Evolutionary conservation across 2,888 invertebrate genomes (phyloP).

Genomic region (Hymenopus coronatus): DNA sequence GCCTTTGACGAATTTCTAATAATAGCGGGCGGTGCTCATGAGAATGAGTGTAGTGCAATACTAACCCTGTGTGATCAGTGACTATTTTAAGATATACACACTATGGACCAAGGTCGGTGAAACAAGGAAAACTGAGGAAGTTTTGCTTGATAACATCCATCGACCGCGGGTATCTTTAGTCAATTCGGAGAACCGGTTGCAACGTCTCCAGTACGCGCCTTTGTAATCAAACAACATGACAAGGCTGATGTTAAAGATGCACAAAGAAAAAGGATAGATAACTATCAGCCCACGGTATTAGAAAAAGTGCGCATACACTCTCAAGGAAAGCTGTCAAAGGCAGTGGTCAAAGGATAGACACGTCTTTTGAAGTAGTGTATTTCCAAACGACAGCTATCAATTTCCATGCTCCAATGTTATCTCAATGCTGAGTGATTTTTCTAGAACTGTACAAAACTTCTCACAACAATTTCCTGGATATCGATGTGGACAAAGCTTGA

Average conservation of each 20-base stretch:
- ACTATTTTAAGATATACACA: neutral
- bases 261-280: neutral
- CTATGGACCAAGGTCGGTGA: neutral
- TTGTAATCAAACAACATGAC: neutral
- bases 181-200: too few species aligned
- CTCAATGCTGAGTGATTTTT: too few species aligned
- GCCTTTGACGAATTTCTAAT: neutral
- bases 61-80: neutral
- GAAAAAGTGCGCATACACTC: neutral
- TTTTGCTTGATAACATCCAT: neutral
- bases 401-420: too few species aligned
- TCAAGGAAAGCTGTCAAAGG: neutral
- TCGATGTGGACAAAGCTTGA: too few species aligned
- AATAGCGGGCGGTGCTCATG: neutral
- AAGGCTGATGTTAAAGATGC: neutral
- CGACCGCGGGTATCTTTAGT: neutral
- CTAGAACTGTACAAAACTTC: too few species aligned
- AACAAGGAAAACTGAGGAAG: neutral
- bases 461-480: too few species aligned
- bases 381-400: too few species aligned
- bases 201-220: too few species aligned
- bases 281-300: neutral
- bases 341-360: too few species aligned
- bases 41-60: neutral
- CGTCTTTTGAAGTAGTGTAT: too few species aligned